These are phyloP conservation scores for Mobula hypostoma DNA, from an alignment of 2,113 vertebrate species.

Conservation along the genomic window DNA sequence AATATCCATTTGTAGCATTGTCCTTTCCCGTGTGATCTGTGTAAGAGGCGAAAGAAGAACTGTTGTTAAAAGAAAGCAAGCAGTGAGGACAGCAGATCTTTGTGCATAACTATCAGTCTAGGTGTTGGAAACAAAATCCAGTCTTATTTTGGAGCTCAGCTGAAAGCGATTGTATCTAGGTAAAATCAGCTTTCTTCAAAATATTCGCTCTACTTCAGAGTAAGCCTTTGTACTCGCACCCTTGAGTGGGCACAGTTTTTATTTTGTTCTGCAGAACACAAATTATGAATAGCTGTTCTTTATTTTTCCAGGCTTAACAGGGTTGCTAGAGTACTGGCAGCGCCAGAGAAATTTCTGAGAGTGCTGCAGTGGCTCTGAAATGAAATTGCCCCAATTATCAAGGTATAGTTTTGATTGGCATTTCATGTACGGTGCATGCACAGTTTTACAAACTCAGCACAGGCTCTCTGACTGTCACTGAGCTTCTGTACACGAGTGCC, in stretches of 20 bases:
- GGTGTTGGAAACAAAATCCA: neutral
- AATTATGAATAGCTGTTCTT: neutral
- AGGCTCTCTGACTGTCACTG: neutral
- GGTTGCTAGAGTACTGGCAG: neutral
- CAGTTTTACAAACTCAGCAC: neutral
- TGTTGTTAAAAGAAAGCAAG: neutral
- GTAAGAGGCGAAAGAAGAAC: neutral
- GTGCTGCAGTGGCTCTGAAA: neutral
- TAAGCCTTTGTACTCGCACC: neutral
- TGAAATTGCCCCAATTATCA: neutral
- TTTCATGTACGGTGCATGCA: neutral
- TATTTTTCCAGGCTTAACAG: neutral
- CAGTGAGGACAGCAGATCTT: neutral
- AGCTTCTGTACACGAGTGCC: neutral
- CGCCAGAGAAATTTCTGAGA: neutral
- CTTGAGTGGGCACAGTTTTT: neutral
- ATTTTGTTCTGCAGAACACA: neutral
- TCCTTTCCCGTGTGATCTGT: conserved; percentile 3
- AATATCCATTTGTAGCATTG: conserved; percentile 4
- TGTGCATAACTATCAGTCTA: neutral
- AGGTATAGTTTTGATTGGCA: conserved; percentile 1
- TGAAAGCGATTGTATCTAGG: conserved; percentile 11
- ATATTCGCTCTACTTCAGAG: neutral
- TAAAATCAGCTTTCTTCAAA: neutral
- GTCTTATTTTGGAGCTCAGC: neutral